Base-by-base conservation (phyloP, 2,888 invertebrate genomes). In the Bellardia bayeri region DNA sequence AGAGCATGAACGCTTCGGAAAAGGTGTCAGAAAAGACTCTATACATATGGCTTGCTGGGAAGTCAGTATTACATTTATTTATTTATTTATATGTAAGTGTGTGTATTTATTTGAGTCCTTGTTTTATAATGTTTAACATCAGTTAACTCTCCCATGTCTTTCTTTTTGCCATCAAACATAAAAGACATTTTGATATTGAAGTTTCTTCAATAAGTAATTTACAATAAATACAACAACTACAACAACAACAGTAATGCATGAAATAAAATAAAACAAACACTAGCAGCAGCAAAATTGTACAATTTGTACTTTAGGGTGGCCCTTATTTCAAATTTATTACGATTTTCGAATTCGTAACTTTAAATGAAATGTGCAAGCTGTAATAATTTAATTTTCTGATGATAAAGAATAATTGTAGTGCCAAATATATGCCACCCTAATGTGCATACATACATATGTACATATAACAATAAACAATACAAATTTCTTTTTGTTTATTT, bases 111-210 rank as follows among this genome's bases (percentile, higher is more conserved):
- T 58, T n/a, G 42, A 74, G 66, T 75, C 61, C 58, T 75, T 80
- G 69, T 13, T 78, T 76, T 76, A 63, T 83, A 80, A 64, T 80
- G 56, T 80, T 83, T 69, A 82, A 82, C 86, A 82, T 82, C 86
- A 76, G 80, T 87, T 81, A 84, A 87, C 83, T 87, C 83, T 80
- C 76, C 42, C 87, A 87, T 81, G 76, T 87, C 80, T 66, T 87
- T 76, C 80, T 83, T 72, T 71, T 81, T 75, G 71, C 87, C 76
- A 83, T 87, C 87, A 87, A 81, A 81, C 72, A 81, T 76, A 84
- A 87, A 83, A 81, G 83, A 87, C 83, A 81, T 84, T 80, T 87
- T 81, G 76, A 84, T 81, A 84, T 87, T 87, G 87, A 87, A 81
- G 87, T 66, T 68, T 76, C 83, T 84, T 87, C 83, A 87, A 87